These are phyloP conservation scores for Prosapia bicincta DNA, from an alignment of 2,888 invertebrate species.

Conservation along the genomic window DNA sequence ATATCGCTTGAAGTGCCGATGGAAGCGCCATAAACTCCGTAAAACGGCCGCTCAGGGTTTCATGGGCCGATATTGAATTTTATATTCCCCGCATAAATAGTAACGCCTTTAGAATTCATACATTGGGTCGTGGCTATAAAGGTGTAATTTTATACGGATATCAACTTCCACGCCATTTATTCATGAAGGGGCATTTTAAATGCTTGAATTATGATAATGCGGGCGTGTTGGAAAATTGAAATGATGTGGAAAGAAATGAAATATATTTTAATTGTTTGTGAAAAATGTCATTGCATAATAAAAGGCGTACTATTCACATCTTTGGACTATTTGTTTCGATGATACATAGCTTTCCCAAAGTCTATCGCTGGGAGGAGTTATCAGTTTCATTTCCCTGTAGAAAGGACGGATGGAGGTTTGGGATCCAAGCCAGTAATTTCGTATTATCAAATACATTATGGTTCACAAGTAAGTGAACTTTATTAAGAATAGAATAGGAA, in stretches of 20 bases:
- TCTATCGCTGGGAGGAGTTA: no score
- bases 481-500: no score
- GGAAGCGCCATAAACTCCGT: not conserved
- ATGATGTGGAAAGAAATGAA: not conserved
- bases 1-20: not conserved
- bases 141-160: conserved; percentile 2
- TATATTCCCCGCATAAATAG: not conserved
- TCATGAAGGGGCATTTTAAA: not conserved
- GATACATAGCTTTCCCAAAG: no score
- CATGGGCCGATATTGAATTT: not conserved
- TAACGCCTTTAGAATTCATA: not conserved
- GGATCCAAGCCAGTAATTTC: no score
- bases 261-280: no score
- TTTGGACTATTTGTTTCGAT: no score
- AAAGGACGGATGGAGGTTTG: no score
- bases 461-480: no score
- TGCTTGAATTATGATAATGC: not conserved
- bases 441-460: no score
- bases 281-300: no score
- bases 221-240: not conserved
- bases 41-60: not conserved
- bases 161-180: not conserved
- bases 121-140: not conserved
- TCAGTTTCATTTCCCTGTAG: no score
- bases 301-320: no score